Conservation (phyloP, 2,888 invertebrate species). For the Rhagonycha fulva region DNA sequence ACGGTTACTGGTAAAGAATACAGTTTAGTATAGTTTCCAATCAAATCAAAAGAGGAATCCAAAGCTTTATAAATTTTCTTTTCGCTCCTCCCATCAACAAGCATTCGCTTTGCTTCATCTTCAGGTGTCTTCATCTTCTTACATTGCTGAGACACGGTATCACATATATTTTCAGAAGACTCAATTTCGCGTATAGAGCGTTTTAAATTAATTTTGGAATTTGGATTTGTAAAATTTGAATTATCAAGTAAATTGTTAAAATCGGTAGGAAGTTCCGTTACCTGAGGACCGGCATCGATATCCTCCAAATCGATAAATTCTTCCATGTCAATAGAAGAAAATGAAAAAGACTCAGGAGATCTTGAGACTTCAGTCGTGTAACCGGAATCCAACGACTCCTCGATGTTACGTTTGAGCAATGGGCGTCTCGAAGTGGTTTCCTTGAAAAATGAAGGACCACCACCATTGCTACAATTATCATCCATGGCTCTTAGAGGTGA, state of each 20-base stretch:
- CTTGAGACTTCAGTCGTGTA: neutral
- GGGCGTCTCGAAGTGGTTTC: neutral
- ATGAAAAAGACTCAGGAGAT: neutral
- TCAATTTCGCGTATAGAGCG: neutral
- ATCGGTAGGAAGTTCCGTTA: neutral
- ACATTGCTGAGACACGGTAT: neutral
- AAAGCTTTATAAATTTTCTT: neutral
- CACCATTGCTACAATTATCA: neutral
- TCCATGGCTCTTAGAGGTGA: neutral
- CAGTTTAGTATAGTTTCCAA: conserved; percentile 80
- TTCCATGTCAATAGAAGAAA: neutral
- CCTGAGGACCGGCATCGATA: neutral
- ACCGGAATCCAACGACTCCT: neutral
- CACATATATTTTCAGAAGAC: neutral
- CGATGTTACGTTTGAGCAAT: neutral
- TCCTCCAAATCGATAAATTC: neutral
- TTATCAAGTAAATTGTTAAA: neutral
- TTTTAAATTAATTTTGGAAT: neutral
- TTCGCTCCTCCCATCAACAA: neutral
- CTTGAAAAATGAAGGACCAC: neutral
- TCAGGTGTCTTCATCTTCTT: neutral
- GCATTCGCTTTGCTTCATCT: neutral
- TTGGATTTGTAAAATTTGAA: neutral
- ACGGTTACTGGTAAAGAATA: conserved; percentile 73
- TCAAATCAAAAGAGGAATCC: conserved; percentile 70